Base-by-base conservation (phyloP, 2,888 invertebrate species). In the Germaria angustata region DNA sequence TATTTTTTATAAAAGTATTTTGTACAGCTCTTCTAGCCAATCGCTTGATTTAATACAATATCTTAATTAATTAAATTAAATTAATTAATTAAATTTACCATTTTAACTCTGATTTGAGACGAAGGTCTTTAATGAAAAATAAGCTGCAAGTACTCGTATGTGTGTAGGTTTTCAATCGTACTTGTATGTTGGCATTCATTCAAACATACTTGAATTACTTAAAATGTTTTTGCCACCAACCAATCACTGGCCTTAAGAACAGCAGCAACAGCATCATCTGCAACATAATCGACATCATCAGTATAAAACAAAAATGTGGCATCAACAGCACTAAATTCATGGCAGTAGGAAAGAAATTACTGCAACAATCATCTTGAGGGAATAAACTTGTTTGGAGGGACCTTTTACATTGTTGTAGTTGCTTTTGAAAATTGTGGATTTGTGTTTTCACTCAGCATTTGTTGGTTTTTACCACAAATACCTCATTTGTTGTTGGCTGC, bases 101-200 rank as follows among this genome's bases (percentile, higher is more conserved):
- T n/a, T n/a, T n/a, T n/a, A n/a, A n/a, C n/a, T n/a, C n/a, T n/a
- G n/a, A n/a, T n/a, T 36, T 72, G 13, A 20, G 24, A 13, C 51
- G 63, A 63, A 73, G 73, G 73, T 53, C 73, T 9, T 73, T 41
- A 44, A 55, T 20, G 28, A 49, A 36, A 13, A 28, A 44, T 20
- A 32, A 53, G 8, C 11, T 32, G 20, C 36, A n/a, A n/a, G n/a
- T n/a, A n/a, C n/a, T n/a, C n/a, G n/a, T n/a, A n/a, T n/a, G n/a
- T n/a, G n/a, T 46, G n/a, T 7, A 15, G 11, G 4, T 53, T 53
- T 39, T 53, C 20, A 20, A 11, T 41, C 34, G 53, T 41, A 53
- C 41, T 73, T 73, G 51, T 1, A 15, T 44, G 20, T 49, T 59
- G 59, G 59, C 71, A 71, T 72, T 61, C 41, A 61, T 39, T 20